Evolutionary conservation across 1,140 invertebrate species (phyloP), one percentile per base, ranked within the genome.

Genomic region (Drosophila ogumai): DNA sequence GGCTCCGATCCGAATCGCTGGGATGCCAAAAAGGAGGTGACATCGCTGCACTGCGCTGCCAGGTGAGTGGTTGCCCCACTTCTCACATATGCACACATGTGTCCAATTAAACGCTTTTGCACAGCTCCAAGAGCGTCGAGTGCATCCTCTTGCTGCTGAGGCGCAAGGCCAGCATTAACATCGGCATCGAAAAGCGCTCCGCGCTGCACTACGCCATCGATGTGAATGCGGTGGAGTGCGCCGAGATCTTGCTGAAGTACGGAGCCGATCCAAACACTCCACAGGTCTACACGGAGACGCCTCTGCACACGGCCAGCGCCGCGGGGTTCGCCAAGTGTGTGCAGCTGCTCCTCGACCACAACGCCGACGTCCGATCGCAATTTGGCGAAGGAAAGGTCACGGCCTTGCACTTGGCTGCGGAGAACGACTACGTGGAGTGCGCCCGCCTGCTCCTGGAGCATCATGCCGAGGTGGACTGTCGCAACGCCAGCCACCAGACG

Each of bases 281-380:
- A n/a, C 96, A 96, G 93, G 96, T 96, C 28, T 97, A 95, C 75
- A 97, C 96, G 6, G 96, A 97, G 93, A 97, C 97, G 0, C 96
- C 97, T 0, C 91, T 98, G 6, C 97, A 98, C 74, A 95, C 97
- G 5, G 96, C 97, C 10, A 95, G 96, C 17, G 94, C 95, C 47
- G 92, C 96, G 36, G 97, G 97, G 10, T 95, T 95, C 32, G 93
- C 94, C 0, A 93, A 93, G 55, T 96, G 96, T 82, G 93, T 96
- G 6, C 95, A 95, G 81, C 82, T 97, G 19, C 92, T 97, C 3
- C 92, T 97, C 32, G 94, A 93, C 55, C 93, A 96, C 66, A 96
- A 96, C 19, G 96, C 96, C 5, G 96, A 97, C 79, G 96, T 96
- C 3, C 93, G 95, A 34, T 95, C 96, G 0, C 95, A 96, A 63